Evolutionary conservation across 2,888 invertebrate species (phyloP).

Genomic region (Agrypnus murinus): DNA sequence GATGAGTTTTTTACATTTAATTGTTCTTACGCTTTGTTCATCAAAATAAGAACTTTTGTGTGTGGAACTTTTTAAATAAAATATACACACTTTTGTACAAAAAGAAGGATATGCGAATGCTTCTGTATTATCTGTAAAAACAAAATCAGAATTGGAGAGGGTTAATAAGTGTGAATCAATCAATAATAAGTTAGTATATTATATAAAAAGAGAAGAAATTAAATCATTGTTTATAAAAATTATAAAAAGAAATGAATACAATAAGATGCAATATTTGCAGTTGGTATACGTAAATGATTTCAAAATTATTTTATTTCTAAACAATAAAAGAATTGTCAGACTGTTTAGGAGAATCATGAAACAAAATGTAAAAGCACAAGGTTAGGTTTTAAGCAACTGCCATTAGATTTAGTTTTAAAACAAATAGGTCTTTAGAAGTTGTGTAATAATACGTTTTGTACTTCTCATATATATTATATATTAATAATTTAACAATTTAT

Average conservation of each 20-base stretch:
- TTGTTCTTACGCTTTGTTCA: conserved; percentile 21
- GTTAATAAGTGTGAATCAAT: conserved; percentile 5
- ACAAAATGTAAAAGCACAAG: conserved; percentile 38
- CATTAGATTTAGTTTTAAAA: conserved; percentile 49
- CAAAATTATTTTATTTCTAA: conserved; percentile 36
- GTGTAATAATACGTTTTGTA: conserved; percentile 49
- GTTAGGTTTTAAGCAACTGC: conserved; percentile 49
- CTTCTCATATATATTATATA: conserved; percentile 45
- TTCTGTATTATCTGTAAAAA: conserved; percentile 17
- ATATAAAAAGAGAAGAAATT: conserved; percentile 12
- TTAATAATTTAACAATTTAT: conserved; percentile 36
- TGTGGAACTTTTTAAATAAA: conserved; percentile 20
- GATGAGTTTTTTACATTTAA: conserved; percentile 23
- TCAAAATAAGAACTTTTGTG: conserved; percentile 6
- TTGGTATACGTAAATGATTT: conserved; percentile 51
- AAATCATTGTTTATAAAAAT: conserved; percentile 35
- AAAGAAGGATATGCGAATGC: conserved; percentile 7
- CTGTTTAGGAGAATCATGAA: conserved; percentile 36
- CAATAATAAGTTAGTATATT: conserved; percentile 5
- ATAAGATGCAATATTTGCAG: conserved; percentile 51
- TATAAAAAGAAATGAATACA: conserved; percentile 28
- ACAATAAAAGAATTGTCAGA: conserved; percentile 34
- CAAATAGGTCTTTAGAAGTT: conserved; percentile 44
- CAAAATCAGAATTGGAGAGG: conserved; percentile 3
- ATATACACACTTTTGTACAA: conserved; percentile 25